Conservation (phyloP, 1,140 invertebrate species). For the Drosophila chauvacae region DNA sequence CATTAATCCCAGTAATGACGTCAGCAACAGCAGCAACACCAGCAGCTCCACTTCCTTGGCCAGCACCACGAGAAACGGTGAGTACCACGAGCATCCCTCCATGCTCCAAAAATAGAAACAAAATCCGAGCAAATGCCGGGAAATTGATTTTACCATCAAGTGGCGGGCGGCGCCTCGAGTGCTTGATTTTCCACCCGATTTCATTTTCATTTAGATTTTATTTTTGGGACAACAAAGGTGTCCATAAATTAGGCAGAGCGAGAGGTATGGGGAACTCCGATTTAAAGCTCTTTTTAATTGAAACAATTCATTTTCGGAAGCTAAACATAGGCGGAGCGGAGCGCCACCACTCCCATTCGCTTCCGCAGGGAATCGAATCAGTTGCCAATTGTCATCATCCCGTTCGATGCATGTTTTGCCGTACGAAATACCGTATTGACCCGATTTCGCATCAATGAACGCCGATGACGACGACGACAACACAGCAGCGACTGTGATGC, state of each 20-base stretch:
- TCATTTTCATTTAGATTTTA: conserved; percentile 15
- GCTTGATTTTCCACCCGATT: conserved; percentile 8
- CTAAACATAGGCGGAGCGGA: conserved; percentile 30
- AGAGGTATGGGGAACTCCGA: conserved; percentile 20
- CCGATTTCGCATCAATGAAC: conserved; percentile 69
- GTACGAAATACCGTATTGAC: conserved; percentile 76
- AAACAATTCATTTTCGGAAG: conserved; percentile 43
- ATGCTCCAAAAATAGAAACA: conserved; percentile 38
- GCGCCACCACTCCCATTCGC: conserved; percentile 19
- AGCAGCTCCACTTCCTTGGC: conserved; percentile 47
- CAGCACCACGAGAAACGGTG: conserved; percentile 78
- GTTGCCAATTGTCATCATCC: conserved; percentile 66
- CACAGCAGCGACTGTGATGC: conserved; percentile 11
- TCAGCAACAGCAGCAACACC: conserved; percentile 38
- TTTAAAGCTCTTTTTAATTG: conserved; percentile 44
- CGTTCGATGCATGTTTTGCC: conserved; percentile 11
- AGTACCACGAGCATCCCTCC: conserved; percentile 33
- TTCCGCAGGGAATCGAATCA: conserved; percentile 41
- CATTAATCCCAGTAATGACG: conserved; percentile 24
- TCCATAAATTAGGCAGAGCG: conserved; percentile 36
- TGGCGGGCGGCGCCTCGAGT: conserved; percentile 33
- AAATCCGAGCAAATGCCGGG: conserved; percentile 47
- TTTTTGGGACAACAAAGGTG: conserved; percentile 28
- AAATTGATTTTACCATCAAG: conserved; percentile 65
- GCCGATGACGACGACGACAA: conserved; percentile 20